Evolutionary conservation across 2,888 invertebrate genomes (phyloP).

Genomic region (Athalia circularis): DNA sequence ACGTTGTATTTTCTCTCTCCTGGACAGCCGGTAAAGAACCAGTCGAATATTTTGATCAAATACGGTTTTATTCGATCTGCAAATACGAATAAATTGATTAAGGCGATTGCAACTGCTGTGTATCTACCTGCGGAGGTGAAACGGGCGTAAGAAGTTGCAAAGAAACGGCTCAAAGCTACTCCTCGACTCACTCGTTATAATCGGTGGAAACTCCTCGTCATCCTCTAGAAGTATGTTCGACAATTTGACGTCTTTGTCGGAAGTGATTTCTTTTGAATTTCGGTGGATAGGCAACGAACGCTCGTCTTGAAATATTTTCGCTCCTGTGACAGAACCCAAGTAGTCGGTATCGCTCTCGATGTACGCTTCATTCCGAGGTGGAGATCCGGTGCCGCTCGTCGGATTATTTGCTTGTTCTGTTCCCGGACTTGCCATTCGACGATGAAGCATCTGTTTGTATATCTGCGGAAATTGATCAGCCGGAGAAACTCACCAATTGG

Average conservation of each 20-base stretch:
- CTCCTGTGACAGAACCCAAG: background rate
- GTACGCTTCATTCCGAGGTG: no score
- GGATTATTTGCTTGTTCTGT: no score
- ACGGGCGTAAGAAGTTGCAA: no score
- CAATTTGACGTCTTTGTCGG: background rate
- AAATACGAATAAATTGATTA: background rate
- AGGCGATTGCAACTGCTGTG: background rate
- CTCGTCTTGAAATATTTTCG: background rate
- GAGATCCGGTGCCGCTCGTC: no score
- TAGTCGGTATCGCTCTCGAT: background rate
- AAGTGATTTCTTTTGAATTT: background rate
- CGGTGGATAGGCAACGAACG: background rate
- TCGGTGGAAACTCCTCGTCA: conserved; percentile 7
- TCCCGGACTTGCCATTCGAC: no score
- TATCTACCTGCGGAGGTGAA: background rate
- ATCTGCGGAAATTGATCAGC: background rate
- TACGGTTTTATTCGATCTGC: conserved; percentile 59
- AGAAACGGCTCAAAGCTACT: no score
- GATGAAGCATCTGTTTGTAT: no score
- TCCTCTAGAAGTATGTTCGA: conserved; percentile 10
- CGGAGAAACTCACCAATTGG: background rate
- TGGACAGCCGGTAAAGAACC: conserved; percentile 65
- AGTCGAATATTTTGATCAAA: conserved; percentile 57
- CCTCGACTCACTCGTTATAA: conserved; percentile 11
- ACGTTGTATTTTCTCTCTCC: conserved; percentile 50